Conservation (phyloP, 2,888 invertebrate species). For the Oligia strigilis region DNA sequence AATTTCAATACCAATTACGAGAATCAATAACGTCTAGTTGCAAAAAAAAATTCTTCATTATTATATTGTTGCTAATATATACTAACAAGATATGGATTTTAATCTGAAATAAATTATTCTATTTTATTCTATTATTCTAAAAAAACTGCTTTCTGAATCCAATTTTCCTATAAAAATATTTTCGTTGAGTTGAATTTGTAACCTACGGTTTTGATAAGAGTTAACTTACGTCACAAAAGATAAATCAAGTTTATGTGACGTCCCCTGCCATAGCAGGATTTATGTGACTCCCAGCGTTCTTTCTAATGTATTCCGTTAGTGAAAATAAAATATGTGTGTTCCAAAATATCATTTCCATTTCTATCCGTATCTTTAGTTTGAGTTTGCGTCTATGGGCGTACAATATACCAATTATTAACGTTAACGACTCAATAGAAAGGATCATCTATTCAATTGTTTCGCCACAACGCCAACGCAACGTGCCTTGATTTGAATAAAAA, state of each 20-base stretch:
- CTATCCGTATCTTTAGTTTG: conserved; percentile 44
- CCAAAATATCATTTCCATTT: conserved; percentile 65
- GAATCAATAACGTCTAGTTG: neutral
- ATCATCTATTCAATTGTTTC: conserved; percentile 69
- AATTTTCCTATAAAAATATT: conserved; percentile 61
- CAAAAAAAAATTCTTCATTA: conserved; percentile 5
- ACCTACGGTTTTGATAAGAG: conserved; percentile 84
- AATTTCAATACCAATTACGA: neutral
- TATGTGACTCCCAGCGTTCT: conserved; percentile 81
- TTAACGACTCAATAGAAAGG: conserved; percentile 55
- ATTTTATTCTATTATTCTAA: neutral
- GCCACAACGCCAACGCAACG: conserved; percentile 76
- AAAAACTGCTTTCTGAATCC: conserved; percentile 27
- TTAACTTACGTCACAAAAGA: conserved; percentile 85
- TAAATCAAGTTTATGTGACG: conserved; percentile 90
- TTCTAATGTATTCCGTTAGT: conserved; percentile 81
- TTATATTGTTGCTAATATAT: no score
- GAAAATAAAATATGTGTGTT: conserved; percentile 73
- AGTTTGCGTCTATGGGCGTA: conserved; percentile 39
- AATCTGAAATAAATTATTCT: no score
- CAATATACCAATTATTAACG: conserved; percentile 47
- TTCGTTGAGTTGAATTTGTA: conserved; percentile 74
- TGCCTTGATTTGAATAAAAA: conserved; percentile 85
- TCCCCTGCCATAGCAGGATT: conserved; percentile 85
- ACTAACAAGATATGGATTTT: no score